Evolutionary conservation across 1,140 invertebrate species (phyloP), one percentile per base, ranked within the genome.

Genomic region (Rhopalosiphum maidis): DNA sequence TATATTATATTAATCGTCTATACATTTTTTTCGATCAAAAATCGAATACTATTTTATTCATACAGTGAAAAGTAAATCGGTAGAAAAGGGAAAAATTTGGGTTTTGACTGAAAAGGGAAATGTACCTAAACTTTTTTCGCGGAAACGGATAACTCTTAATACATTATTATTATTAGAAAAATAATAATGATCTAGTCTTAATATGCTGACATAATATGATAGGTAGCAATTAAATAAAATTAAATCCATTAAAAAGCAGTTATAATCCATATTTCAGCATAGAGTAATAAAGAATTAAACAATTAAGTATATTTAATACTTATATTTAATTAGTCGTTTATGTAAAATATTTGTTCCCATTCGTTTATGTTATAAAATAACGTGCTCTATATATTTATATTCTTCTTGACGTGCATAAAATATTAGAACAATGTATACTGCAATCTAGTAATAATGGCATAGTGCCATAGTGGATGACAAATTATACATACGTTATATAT

Each of bases 371-470:
- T 55, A 18, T 77, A 77, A 18, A 77, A n/a, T 35, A 77, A 77
- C 30, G 15, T 35, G 30, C 5, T n/a, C 30, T n/a, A 25, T n/a
- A 25, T 9, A 60, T 60, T 23, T 30, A 9, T 68, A n/a, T 2
- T n/a, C 15, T 77, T n/a, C 60, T 77, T 18, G 60, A 35, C 60
- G 15, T n/a, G n/a, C 5, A 15, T n/a, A 77, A n/a, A 77, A 77
- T n/a, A 68, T 68, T 68, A 68, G 30, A 30, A 30, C 30, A 68
- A 77, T 77, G 15, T n/a, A 7, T n/a, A 77, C n/a, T 77, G n/a
- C 60, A 77, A 77, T 77, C 15, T n/a, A 77, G n/a, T n/a, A 77
- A 77, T 77, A n/a, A 77, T 77, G n/a, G n/a, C 60, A 77, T n/a
- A n/a, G 4, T 18, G n/a, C 60, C 60, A 77, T 77, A 18, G 60